phyloP scores from a whole-genome alignment of 1,140 invertebrate species.

The Phymorhynchus buccinoides region DNA sequence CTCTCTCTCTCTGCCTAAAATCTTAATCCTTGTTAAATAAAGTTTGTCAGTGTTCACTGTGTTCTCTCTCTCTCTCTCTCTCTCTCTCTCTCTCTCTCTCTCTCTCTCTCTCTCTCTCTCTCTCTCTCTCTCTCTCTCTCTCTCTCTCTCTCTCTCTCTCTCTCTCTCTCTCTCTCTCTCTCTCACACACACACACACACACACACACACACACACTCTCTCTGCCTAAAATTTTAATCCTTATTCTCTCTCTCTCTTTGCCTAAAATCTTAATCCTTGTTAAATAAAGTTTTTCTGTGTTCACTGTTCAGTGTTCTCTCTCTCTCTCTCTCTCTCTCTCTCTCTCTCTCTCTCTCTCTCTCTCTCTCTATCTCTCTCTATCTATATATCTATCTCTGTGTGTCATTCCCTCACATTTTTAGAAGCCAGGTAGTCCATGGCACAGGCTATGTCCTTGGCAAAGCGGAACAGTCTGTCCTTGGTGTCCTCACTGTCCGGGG shows the following conservation, averaged over 20 bases:
- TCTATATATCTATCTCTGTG: not conserved
- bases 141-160: too few species aligned
- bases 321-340: not conserved
- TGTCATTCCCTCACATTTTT: constrained; percentile 83
- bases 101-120: not conserved
- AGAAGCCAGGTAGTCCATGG: constrained; percentile 95
- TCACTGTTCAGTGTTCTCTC: not conserved
- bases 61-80: not conserved
- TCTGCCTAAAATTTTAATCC: constrained; percentile 67
- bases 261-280: not conserved
- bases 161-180: too few species aligned
- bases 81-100: not conserved
- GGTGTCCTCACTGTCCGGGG: constrained; percentile 71
- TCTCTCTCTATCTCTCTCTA: not conserved
- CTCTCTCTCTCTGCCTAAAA: not conserved
- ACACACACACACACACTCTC: too few species aligned
- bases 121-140: not conserved
- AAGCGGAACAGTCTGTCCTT: constrained; percentile 95
- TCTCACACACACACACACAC: not conserved
- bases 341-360: not conserved
- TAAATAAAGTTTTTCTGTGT: not conserved
- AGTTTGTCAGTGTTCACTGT: too few species aligned
- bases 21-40: too few species aligned
- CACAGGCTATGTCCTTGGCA: constrained; percentile 93
- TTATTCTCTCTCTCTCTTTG: too few species aligned